These are phyloP conservation scores for Ornithoptera alexandrae DNA, from an alignment of 2,888 invertebrate species.

Conservation along the genomic window DNA sequence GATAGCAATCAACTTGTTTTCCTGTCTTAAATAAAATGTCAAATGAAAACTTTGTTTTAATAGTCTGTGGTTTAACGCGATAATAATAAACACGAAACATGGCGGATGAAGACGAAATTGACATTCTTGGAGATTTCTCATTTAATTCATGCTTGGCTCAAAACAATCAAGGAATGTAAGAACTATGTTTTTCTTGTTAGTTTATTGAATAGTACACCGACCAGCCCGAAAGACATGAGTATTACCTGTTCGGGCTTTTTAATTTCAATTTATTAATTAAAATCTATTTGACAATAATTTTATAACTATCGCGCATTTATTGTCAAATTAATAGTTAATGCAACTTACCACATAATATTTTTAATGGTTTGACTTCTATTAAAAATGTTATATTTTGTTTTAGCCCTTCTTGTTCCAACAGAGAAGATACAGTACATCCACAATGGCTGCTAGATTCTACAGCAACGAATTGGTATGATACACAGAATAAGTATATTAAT, in stretches of 20 bases:
- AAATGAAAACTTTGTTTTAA: neutral
- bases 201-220: neutral
- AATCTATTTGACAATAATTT: too few species aligned
- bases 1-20: too few species aligned
- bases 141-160: conserved; percentile 82
- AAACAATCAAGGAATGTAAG: conserved; percentile 81
- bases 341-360: too few species aligned
- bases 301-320: too few species aligned
- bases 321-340: too few species aligned
- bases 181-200: neutral
- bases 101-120: conserved; percentile 87
- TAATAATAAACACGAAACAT: conserved; percentile 56
- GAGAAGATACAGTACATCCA: conserved; percentile 82
- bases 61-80: neutral
- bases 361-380: too few species aligned
- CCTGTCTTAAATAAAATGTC: too few species aligned
- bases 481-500: conserved; percentile 51
- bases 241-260: too few species aligned
- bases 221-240: too few species aligned
- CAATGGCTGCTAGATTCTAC: conserved; percentile 83
- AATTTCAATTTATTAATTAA: too few species aligned
- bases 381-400: conserved; percentile 1
- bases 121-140: conserved; percentile 85
- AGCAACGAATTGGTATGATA: conserved; percentile 82
- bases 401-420: conserved; percentile 75